These are phyloP conservation scores for Mustela lutreola DNA, from an alignment of 2,113 vertebrate genomes.

Conservation along the genomic window DNA sequence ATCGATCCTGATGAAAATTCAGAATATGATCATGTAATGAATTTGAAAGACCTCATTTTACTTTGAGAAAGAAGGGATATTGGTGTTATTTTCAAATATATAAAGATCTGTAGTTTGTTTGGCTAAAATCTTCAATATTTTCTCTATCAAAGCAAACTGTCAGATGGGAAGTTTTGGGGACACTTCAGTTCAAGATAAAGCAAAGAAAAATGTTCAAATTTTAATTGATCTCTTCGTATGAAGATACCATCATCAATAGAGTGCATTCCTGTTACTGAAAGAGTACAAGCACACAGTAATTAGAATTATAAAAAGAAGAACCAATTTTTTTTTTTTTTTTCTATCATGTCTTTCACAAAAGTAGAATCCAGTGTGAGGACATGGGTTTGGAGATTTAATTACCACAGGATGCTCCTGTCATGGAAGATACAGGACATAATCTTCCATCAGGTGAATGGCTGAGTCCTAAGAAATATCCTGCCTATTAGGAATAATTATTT, in stretches of 20 bases:
- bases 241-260: background rate
- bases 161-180: background rate
- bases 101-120: background rate
- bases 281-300: background rate
- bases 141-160: background rate
- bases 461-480: background rate
- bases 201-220: background rate
- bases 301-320: background rate
- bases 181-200: background rate
- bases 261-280: background rate
- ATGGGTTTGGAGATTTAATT: background rate
- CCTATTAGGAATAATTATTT: background rate
- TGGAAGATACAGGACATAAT: background rate
- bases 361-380: background rate
- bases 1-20: slow-evolving; percentile 15
- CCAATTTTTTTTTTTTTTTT: background rate
- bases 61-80: background rate
- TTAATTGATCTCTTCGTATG: background rate
- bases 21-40: background rate
- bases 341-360: background rate
- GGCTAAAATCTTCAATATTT: background rate
- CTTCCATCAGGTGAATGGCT: background rate
- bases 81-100: slow-evolving; percentile 24
- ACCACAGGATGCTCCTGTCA: background rate
- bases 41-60: background rate